Evolutionary conservation across 2,888 invertebrate species (phyloP).

Genomic region (Heteropelma amictum): DNA sequence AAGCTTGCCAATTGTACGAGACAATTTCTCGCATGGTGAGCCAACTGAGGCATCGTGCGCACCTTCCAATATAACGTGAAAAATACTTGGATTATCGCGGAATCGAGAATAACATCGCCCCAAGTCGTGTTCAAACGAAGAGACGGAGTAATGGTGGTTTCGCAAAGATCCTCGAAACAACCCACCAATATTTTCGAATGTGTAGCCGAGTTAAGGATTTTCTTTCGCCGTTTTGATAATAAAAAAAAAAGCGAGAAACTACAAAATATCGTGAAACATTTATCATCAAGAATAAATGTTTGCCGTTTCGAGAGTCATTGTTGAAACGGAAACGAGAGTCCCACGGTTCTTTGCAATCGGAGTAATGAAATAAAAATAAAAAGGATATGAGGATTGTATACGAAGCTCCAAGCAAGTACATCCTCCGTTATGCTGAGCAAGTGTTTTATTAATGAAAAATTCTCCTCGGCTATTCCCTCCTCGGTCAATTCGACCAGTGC

Average conservation of each 20-base stretch:
- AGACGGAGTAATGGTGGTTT: slow-evolving; percentile 82
- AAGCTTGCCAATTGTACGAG: slow-evolving; percentile 88
- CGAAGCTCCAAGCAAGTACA: slow-evolving; percentile 90
- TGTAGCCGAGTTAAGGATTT: slow-evolving; percentile 71
- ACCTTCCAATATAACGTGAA: slow-evolving; percentile 92
- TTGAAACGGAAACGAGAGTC: neutral
- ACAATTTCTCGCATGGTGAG: slow-evolving; percentile 89
- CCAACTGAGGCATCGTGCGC: slow-evolving; percentile 85
- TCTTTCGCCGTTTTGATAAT: neutral
- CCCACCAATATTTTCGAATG: slow-evolving; percentile 86
- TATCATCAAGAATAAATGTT: too few relatives aligned
- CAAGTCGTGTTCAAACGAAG: slow-evolving; percentile 84
- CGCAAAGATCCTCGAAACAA: slow-evolving; percentile 85
- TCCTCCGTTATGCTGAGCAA: slow-evolving; percentile 88
- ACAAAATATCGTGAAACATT: too few relatives aligned
- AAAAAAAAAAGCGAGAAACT: neutral
- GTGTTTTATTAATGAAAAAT: slow-evolving; percentile 83
- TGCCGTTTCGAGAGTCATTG: too few relatives aligned
- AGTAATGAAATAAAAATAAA: slow-evolving; percentile 61
- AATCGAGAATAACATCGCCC: slow-evolving; percentile 88
- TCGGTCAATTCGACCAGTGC: slow-evolving; percentile 82
- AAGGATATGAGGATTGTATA: slow-evolving; percentile 81
- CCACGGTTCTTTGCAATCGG: neutral
- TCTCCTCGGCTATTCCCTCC: slow-evolving; percentile 79
- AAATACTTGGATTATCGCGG: slow-evolving; percentile 86